Evolutionary conservation across 53 echinoderm and acorn worm species (phyloP).

Genomic region (Patiria pectinifera): DNA sequence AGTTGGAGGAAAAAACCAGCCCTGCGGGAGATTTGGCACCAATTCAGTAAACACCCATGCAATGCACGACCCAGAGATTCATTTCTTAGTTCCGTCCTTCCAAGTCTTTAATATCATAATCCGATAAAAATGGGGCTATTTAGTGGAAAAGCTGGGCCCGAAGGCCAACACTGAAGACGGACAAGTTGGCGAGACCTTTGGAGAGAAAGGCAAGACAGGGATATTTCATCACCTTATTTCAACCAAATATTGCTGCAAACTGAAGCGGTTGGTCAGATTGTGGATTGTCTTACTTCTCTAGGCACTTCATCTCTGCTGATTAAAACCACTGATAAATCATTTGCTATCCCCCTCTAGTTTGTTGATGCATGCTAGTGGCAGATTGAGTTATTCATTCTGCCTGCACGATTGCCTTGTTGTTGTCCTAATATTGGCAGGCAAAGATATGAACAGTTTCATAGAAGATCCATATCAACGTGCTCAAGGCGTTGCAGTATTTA

Average conservation of each 20-base stretch:
- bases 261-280: neutral
- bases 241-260: constrained; percentile 41
- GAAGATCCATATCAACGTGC: neutral
- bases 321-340: neutral
- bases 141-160: constrained; percentile 15
- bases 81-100: constrained; percentile 50
- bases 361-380: neutral
- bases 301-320: constrained; percentile 32
- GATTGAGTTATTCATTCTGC: neutral
- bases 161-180: neutral
- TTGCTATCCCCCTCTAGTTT: constrained; percentile 20
- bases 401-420: neutral
- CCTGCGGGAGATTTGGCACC: constrained; percentile 22
- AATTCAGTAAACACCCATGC: constrained; percentile 41
- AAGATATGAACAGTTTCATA: neutral
- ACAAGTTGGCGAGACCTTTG: neutral
- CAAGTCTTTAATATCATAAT: constrained; percentile 54
- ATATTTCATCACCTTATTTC: neutral
- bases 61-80: constrained; percentile 10
- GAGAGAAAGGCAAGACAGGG: neutral
- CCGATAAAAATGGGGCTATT: constrained; percentile 65
- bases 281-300: neutral
- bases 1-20: constrained; percentile 12
- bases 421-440: constrained; percentile 2
- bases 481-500: neutral